Evolutionary conservation across 2,888 invertebrate species (phyloP), one percentile per base, ranked within the genome.

Genomic region (Dicycla oo): DNA sequence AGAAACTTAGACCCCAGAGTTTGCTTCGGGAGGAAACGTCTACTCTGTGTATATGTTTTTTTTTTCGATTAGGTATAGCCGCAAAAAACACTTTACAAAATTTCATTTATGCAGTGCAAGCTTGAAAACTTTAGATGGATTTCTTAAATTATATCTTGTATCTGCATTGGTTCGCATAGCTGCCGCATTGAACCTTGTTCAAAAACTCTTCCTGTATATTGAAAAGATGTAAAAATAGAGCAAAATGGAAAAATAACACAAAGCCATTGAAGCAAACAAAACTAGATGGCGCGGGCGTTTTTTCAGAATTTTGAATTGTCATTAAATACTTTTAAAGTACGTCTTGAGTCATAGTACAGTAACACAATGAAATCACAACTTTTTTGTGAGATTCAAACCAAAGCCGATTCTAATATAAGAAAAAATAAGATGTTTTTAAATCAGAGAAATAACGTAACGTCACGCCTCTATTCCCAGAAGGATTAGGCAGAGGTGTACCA

Each of bases 381-480:
- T 62, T 61, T 79, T 77, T 69, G 57, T 83, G 91, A 91, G 89
- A 91, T 91, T 90, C 89, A 83, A 81, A 78, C 62, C 76, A 82
- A 81, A 75, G 69, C 69, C 84, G 76, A 83, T 81, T 85, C 73
- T 79, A 82, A 75, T 66, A 76, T 43, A 71, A 66, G 38, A 38
- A 43, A 38, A 53, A 63, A 54, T 3, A 7, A 43, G 26, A 26
- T 43, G 20, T 75, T 51, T 64, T 47, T 56, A 66, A 86, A 89
- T 87, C 88, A 87, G 75, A 57, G 86, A 84, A 88, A 87, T 79
- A 61, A 26, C 8, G 30, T 40, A n/a, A 15, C 8, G 20, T 45
- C 20, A 45, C 7, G 20, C 13, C 45, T 30, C 20, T 61, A 45
- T 13, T 18, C 20, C 26, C 18, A 11, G 60, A 18, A 43, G 13